These are phyloP conservation scores for Nomada fabriciana DNA, from an alignment of 2,888 invertebrate genomes.

Conservation along the genomic window DNA sequence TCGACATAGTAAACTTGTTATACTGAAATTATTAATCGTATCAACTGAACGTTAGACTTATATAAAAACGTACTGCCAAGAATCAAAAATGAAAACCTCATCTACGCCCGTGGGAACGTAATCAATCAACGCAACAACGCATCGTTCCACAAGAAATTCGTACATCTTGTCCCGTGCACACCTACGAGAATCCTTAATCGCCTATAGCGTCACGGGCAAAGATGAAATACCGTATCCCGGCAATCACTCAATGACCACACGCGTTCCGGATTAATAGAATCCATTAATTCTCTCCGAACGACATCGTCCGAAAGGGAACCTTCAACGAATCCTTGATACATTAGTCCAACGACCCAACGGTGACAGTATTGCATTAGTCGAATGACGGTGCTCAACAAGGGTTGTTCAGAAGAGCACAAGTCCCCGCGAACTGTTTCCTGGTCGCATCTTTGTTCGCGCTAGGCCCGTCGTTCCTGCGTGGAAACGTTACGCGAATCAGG, in stretches of 20 bases:
- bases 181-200: neutral
- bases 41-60: neutral
- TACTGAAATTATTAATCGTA: neutral
- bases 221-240: neutral
- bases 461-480: constrained; percentile 34
- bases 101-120: neutral
- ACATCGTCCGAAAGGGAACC: no score
- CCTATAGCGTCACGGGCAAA: neutral
- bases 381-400: neutral
- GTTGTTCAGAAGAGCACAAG: constrained; percentile 45
- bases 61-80: neutral
- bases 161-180: neutral
- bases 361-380: constrained; percentile 6
- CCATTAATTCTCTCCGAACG: no score
- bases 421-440: constrained; percentile 56
- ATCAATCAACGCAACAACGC: neutral
- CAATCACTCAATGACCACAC: neutral
- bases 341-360: no score
- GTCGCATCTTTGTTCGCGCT: constrained; percentile 57
- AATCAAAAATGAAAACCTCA: neutral
- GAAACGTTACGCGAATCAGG: constrained; percentile 45
- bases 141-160: neutral
- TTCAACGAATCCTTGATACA: no score
- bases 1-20: neutral
- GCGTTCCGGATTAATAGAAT: no score